Percentiles rank a stretch among this genome's conserved stretches.
These are phyloP conservation scores for Pollachius pollachius DNA, from an alignment of 2,113 vertebrate genomes.

Conservation along the genomic window DNA sequence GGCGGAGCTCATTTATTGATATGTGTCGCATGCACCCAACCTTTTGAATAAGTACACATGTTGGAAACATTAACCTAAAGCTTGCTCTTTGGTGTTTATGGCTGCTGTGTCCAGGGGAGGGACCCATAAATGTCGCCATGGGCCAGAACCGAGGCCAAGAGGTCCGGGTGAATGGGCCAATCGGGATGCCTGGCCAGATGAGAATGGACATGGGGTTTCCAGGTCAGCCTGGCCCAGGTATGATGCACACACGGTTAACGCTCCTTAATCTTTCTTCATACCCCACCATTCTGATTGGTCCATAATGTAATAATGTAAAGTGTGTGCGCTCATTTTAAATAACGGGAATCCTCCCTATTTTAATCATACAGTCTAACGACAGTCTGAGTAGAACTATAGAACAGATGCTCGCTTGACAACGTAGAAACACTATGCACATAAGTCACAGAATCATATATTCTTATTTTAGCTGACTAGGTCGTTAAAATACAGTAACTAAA, in stretches of 20 bases:
- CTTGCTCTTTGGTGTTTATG: background rate
- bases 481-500: no score
- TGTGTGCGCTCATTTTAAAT: no score
- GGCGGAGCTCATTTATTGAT: background rate
- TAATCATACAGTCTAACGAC: no score
- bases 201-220: constrained; percentile 87
- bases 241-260: background rate
- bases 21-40: background rate
- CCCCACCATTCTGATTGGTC: background rate
- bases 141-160: constrained; percentile 89
- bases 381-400: no score
- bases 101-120: constrained; percentile 81
- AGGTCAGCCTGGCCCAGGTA: constrained; percentile 87
- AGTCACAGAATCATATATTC: no score
- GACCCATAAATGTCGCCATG: constrained; percentile 90
- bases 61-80: background rate
- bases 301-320: no score
- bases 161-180: constrained; percentile 91
- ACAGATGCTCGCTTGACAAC: no score
- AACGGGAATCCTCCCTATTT: no score
- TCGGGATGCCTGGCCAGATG: constrained; percentile 79
- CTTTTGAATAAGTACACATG: background rate
- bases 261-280: background rate
- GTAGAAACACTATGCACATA: no score
- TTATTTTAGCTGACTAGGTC: no score